phyloP scores from a whole-genome alignment of 2,888 invertebrate species.

The Hydrotaea cyrtoneurina region DNA sequence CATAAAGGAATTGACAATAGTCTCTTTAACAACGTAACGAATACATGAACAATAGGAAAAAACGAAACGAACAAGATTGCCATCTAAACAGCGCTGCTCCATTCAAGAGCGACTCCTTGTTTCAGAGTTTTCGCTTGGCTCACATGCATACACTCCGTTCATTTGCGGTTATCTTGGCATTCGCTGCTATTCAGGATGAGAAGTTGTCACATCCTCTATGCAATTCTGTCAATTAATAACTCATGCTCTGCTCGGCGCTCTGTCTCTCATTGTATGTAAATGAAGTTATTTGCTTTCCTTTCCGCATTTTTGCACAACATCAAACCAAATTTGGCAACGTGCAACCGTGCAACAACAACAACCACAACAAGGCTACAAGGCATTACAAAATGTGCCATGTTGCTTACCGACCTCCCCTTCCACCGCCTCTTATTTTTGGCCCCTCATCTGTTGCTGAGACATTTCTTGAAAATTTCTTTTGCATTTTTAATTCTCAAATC shows the following conservation, averaged over 20 bases:
- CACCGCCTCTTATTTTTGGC: neutral
- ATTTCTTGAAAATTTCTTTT: slow-evolving; percentile 56
- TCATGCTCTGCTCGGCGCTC: slow-evolving; percentile 28
- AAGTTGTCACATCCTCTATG: slow-evolving; percentile 36
- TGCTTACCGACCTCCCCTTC: neutral
- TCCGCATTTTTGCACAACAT: slow-evolving; percentile 39
- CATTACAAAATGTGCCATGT: slow-evolving; percentile 14
- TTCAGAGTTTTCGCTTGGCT: neutral
- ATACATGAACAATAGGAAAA: too few relatives aligned
- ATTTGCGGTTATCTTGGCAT: slow-evolving; percentile 20
- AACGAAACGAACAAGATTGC: too few relatives aligned
- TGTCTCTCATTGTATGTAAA: slow-evolving; percentile 57
- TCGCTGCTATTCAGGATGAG: slow-evolving; percentile 22
- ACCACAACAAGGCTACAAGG: neutral
- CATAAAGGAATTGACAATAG: too few relatives aligned
- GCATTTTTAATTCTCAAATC: slow-evolving; percentile 59
- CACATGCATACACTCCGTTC: neutral
- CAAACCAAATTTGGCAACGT: slow-evolving; percentile 47
- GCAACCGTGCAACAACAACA: slow-evolving; percentile 4
- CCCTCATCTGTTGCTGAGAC: slow-evolving; percentile 13
- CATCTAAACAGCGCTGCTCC: neutral
- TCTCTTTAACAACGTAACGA: too few relatives aligned
- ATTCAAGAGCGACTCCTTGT: neutral
- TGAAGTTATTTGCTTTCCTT: slow-evolving; percentile 37
- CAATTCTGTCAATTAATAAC: slow-evolving; percentile 46